Base-by-base conservation (phyloP, 2,797 vertebrate species). In the Enteromius mattozi region DNA sequence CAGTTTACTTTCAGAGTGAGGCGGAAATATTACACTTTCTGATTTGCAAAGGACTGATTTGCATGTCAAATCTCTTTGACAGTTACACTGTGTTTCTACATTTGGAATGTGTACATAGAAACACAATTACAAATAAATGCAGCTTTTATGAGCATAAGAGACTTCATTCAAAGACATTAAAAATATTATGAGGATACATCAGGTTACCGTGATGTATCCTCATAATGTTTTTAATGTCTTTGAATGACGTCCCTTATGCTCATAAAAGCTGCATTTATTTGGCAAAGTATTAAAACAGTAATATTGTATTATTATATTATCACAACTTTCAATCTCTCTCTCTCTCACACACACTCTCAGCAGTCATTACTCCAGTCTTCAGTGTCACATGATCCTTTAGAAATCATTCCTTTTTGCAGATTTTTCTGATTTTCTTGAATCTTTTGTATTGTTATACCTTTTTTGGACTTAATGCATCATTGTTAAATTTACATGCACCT, bases 31-130 rank as follows among this genome's bases (percentile, higher is more conserved):
- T 13, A 68, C 10, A 21, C 65, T 54, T 82, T 80, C 70, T 81
- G 49, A 63, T 33, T 88, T 88, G 87, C 49, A 89, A 89, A 89
- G 35, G 1, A 49, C 12, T 80, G 8, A 88, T 88, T 88, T 91
- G 75, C 71, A 90, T 88, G 82, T 88, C 33, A 88, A 88, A 89
- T 81, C 16, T 19, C n/a, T 54, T 35, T 66, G 63, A 82, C 85
- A 78, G 66, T 87, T 81, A 65, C 56, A 47, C 21, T 12, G 35
- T n/a, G 33, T 72, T 47, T 63, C 49, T 47, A 19, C 47, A 65
- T 65, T 27, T 42, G 69, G 13, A 61, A 6, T 6, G 4, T 30
- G 19, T 21, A 19, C 33, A 24, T 47, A 16, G 42, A 61, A 66
- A 30, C 37, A 56, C 37, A 78, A 21, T 47, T 79, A 5, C 30